Evolutionary conservation across 2,113 vertebrate species (phyloP), one percentile per base, ranked within the genome.

Genomic region (Chaenocephalus aceratus): DNA sequence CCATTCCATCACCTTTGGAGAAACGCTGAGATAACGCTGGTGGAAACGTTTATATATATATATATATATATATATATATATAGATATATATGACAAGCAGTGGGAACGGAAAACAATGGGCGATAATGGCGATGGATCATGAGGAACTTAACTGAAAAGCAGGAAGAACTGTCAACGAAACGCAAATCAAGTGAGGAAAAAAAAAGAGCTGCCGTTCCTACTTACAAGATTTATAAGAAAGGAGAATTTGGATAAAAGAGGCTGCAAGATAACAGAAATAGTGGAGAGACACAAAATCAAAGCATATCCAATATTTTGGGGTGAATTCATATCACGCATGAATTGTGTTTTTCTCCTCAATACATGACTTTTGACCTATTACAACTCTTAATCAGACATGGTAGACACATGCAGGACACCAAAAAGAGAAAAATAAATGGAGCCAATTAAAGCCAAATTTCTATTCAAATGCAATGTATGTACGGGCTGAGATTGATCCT

Each of bases 141-240:
- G 93, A 92, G 87, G 89, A 96, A 90, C 94, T 85, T 71, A 89
- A 89, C 51, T 80, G 72, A 96, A 91, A 92, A 90, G 87, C 90
- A 89, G 87, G 79, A 89, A 88, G 66, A 95, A 94, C 87, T 91
- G 94, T 95, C 95, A 96, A 41, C 94, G 93, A 95, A 96, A 96
- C 96, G 95, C 95, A 96, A 97, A 92, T 97, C 96, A 97, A 97
- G 87, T 88, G 89, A 96, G 95, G 70, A 76, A 82, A 86, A 96
- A 86, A 96, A 94, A 96, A 94, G 97, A 97, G 96, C 97, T 97
- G 96, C 96, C 94, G 93, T 96, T 99, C 97, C 97, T 98, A 99
- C 97, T 99, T 99, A 99, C 97, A 98, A 97, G 97, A 98, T 97
- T 99, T 99, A 98, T 98, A 99, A 98, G 97, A 99, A 98, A 99